Percentiles rank a stretch among this genome's conserved stretches.
Evolutionary conservation across 2,113 vertebrate species (phyloP).

Genomic region (Phocoena sinus): DNA sequence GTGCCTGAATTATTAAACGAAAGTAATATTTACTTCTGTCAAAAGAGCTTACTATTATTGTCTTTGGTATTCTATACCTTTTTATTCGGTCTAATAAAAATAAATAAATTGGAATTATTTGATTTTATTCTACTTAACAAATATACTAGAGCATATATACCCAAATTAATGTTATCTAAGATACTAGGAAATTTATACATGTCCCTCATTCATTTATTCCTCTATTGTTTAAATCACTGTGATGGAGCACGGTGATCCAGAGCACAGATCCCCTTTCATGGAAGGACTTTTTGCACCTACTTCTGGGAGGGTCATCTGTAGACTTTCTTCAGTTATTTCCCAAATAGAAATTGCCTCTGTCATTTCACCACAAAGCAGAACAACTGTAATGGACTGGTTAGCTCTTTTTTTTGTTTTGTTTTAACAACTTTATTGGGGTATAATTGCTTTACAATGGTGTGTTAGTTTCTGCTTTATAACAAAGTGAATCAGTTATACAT

Average conservation of each 20-base stretch:
- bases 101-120: not conserved
- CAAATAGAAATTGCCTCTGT: not conserved
- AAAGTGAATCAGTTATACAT: too few species aligned
- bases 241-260: not conserved
- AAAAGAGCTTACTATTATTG: not conserved
- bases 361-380: not conserved
- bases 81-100: not conserved
- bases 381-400: not conserved
- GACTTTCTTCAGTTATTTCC: not conserved
- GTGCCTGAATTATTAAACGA: not conserved
- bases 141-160: not conserved
- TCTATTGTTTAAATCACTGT: not conserved
- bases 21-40: not conserved
- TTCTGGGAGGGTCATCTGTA: not conserved
- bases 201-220: not conserved
- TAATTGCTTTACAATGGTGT: too few species aligned
- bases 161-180: not conserved
- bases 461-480: too few species aligned
- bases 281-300: not conserved
- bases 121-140: not conserved
- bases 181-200: not conserved
- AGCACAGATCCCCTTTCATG: not conserved
- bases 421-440: too few species aligned
- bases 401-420: too few species aligned
- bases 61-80: not conserved